phyloP scores from a whole-genome alignment of 37 sponge, comb jelly and placozoan species.

The Aplysina aerophoba region DNA sequence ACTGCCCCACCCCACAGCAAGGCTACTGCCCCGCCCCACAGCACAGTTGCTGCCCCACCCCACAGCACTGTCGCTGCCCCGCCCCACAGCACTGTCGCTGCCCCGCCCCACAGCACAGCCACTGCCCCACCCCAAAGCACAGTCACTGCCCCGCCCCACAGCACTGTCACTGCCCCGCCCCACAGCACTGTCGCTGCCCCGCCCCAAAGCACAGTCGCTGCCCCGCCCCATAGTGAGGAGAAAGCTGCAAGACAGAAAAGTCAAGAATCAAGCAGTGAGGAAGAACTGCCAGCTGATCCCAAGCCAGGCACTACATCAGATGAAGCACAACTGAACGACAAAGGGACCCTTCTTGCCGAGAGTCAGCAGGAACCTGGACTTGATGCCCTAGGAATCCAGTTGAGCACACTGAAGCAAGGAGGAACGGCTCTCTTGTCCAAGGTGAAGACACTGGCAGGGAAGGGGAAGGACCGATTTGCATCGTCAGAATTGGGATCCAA shows the following conservation, averaged over 20 bases:
- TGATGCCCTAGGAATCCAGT: neutral
- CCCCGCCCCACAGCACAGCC: too few species aligned
- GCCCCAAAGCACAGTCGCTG: too few species aligned
- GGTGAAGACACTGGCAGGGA: constrained; percentile 12
- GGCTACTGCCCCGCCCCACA: too few species aligned
- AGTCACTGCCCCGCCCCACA: too few species aligned
- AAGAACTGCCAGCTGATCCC: neutral
- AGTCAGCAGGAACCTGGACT: neutral
- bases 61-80: too few species aligned
- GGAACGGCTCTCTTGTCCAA: constrained; percentile 11
- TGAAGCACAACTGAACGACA: neutral
- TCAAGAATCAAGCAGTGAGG: neutral
- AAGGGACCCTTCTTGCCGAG: neutral
- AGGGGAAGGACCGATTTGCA: constrained; percentile 17
- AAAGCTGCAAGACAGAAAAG: neutral
- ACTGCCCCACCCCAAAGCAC: too few species aligned
- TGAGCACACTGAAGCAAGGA: neutral
- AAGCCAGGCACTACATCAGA: neutral
- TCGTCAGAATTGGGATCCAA: constrained; percentile 16
- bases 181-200: too few species aligned
- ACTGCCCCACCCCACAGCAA: neutral
- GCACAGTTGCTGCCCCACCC: too few species aligned
- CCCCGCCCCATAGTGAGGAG: neutral
- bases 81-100: too few species aligned
- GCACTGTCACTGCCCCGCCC: too few species aligned